Evolutionary conservation across 2,113 vertebrate genomes (phyloP).

Genomic region (Stomatorhinus ivindoensis): DNA sequence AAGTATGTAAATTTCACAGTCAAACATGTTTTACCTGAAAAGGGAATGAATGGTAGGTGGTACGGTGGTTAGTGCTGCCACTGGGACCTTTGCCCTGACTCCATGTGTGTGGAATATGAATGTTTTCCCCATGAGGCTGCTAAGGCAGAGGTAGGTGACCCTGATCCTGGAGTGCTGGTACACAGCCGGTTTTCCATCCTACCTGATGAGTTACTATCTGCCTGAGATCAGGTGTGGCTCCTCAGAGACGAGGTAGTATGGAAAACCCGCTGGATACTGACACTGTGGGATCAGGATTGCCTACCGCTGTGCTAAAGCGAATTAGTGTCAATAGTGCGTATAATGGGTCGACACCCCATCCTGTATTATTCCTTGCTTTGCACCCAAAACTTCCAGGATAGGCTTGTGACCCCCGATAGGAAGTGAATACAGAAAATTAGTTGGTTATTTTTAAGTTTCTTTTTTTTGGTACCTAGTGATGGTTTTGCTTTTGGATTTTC

Average conservation of each 20-base stretch:
- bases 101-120: neutral
- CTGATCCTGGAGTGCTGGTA: neutral
- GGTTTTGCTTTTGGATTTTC: neutral
- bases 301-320: neutral
- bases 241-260: neutral
- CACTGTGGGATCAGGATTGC: neutral
- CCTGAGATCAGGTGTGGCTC: neutral
- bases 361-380: neutral
- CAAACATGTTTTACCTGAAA: neutral
- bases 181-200: neutral
- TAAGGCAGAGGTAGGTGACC: neutral
- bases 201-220: neutral
- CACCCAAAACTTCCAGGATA: neutral
- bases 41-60: neutral
- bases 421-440: neutral
- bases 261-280: neutral
- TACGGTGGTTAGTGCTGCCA: neutral
- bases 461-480: neutral
- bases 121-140: neutral
- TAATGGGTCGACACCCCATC: neutral
- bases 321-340: neutral
- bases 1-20: neutral
- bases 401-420: neutral
- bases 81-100: neutral
- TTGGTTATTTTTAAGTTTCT: neutral